phyloP scores from a whole-genome alignment of 1,140 invertebrate species.

The Geopemphigus sp. region DNA sequence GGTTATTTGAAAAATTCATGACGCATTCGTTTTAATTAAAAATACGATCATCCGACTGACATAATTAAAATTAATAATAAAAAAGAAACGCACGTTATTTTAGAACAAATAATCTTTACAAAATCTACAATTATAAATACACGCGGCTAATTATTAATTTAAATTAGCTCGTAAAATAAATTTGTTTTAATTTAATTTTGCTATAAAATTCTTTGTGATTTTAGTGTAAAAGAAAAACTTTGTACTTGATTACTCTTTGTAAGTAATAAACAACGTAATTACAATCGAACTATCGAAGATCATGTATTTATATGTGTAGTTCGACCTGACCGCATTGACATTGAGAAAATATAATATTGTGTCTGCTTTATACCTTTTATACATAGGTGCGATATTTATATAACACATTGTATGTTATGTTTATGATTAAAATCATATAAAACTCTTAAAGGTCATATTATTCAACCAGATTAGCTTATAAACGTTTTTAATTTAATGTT shows the following conservation, averaged over 20 bases:
- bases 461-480: not conserved
- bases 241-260: too few species aligned
- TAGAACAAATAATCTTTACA: too few species aligned
- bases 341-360: constrained; percentile 12
- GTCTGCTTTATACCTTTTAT: not conserved
- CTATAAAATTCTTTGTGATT: too few species aligned
- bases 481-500: too few species aligned
- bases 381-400: not conserved
- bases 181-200: too few species aligned
- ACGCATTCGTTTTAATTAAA: too few species aligned
- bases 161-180: not conserved
- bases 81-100: too few species aligned
- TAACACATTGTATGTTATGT: not conserved
- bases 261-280: not conserved
- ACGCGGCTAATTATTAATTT: not conserved
- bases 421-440: not conserved
- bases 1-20: too few species aligned
- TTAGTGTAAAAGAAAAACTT: too few species aligned
- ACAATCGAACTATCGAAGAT: not conserved
- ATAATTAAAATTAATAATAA: too few species aligned
- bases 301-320: not conserved
- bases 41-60: too few species aligned
- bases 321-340: constrained; percentile 6
- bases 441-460: not conserved
- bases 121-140: not conserved